Conservation (phyloP, 1,140 invertebrate genomes). For the Ylistrum balloti region DNA sequence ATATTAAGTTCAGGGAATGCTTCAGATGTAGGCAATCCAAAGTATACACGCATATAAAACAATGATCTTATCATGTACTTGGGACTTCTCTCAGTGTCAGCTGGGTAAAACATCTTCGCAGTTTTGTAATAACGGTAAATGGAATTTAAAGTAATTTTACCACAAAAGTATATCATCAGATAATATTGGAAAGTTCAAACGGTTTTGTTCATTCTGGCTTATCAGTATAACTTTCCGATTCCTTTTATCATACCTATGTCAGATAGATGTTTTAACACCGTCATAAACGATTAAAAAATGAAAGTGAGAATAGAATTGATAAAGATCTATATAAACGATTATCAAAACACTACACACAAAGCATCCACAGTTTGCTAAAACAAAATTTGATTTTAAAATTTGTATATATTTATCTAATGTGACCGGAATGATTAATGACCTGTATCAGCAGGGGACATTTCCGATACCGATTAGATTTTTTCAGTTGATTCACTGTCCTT, state of each 20-base stretch:
- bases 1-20: too few species aligned
- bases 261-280: neutral
- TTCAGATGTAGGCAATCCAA: too few species aligned
- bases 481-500: neutral
- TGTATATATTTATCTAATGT: neutral
- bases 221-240: neutral
- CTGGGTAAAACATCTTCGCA: conserved; percentile 3
- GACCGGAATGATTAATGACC: conserved; percentile 7
- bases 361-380: neutral
- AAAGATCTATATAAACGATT: neutral
- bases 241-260: conserved; percentile 5
- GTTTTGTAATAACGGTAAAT: neutral
- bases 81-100: neutral
- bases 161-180: neutral
- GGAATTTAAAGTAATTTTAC: neutral
- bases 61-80: neutral
- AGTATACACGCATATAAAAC: too few species aligned
- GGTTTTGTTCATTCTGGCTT: neutral
- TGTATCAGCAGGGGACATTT: neutral
- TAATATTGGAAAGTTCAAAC: neutral
- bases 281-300: neutral
- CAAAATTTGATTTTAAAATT: neutral
- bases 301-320: conserved; percentile 2
- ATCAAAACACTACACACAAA: neutral
- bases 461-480: neutral